Conservation (phyloP, 2,113 vertebrate species). For the Piaya cayana region DNA sequence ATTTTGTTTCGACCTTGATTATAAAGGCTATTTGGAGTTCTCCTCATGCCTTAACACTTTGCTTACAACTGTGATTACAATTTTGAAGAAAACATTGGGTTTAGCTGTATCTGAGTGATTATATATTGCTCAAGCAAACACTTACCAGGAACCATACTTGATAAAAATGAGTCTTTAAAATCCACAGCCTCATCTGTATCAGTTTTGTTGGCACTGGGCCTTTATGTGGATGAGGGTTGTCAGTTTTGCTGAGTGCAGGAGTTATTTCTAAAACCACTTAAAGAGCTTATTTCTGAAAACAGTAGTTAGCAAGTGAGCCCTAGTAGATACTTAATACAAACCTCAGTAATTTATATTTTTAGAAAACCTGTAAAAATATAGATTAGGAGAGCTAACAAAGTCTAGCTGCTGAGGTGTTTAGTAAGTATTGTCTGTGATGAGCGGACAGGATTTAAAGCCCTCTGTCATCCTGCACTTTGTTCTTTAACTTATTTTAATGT, state of each 20-base stretch:
- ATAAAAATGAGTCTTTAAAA: constrained; percentile 18
- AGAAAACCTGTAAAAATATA: background rate
- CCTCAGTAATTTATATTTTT: background rate
- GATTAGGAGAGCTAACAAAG: background rate
- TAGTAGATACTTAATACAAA: background rate
- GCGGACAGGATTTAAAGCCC: background rate
- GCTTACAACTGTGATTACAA: background rate
- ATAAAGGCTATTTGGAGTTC: background rate
- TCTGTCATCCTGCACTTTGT: background rate
- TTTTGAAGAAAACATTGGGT: background rate
- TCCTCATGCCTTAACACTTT: background rate
- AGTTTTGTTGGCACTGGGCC: background rate
- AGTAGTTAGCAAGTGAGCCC: background rate
- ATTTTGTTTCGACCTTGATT: background rate
- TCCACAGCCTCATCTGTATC: background rate
- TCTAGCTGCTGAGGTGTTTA: background rate
- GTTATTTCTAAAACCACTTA: background rate
- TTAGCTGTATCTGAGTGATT: background rate
- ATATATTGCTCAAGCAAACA: background rate
- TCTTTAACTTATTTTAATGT: background rate
- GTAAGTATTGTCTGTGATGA: background rate
- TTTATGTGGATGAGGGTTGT: background rate
- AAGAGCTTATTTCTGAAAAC: background rate
- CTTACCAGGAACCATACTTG: background rate
- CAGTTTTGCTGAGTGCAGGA: background rate